These are phyloP conservation scores for Xiphophorus hellerii DNA, from an alignment of 2,113 vertebrate species.

Conservation along the genomic window DNA sequence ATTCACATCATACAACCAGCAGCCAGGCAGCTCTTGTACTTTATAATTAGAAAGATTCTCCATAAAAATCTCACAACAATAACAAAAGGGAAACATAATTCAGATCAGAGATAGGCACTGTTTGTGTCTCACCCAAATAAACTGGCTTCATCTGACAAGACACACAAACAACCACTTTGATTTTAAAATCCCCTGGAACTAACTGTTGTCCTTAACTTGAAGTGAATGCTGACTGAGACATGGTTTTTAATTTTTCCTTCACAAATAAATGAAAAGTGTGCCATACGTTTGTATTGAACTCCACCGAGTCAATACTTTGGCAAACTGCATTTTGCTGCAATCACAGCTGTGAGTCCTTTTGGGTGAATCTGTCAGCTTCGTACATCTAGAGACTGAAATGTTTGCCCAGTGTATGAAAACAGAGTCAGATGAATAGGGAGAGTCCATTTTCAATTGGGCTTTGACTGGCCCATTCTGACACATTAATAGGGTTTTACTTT, in stretches of 20 bases:
- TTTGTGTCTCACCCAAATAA: conserved; percentile 4
- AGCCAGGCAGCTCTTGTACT: conserved; percentile 4
- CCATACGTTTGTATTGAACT: no score
- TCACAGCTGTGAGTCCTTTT: not conserved
- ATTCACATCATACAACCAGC: conserved; percentile 25
- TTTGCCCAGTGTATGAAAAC: not conserved
- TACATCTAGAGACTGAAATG: not conserved
- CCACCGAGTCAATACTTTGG: no score
- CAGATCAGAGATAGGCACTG: conserved; percentile 9
- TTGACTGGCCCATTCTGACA: no score
- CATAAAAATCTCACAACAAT: conserved; percentile 6
- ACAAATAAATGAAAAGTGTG: no score
- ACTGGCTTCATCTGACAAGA: conserved; percentile 2
- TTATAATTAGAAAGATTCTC: conserved; percentile 18
- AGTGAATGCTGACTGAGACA: no score
- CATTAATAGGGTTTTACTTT: no score
- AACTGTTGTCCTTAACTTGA: not conserved
- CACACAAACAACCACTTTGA: not conserved
- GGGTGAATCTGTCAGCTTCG: not conserved
- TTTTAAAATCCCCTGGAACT: no score
- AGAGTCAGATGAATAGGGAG: not conserved
- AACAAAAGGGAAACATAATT: conserved; percentile 22
- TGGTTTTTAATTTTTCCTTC: no score
- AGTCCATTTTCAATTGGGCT: not conserved
- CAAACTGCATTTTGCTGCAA: not conserved